Percentiles rank a stretch among this genome's conserved stretches.
These are phyloP conservation scores for Acrocephalus scirpaceus DNA, from an alignment of 2,797 vertebrate genomes.

Conservation along the genomic window DNA sequence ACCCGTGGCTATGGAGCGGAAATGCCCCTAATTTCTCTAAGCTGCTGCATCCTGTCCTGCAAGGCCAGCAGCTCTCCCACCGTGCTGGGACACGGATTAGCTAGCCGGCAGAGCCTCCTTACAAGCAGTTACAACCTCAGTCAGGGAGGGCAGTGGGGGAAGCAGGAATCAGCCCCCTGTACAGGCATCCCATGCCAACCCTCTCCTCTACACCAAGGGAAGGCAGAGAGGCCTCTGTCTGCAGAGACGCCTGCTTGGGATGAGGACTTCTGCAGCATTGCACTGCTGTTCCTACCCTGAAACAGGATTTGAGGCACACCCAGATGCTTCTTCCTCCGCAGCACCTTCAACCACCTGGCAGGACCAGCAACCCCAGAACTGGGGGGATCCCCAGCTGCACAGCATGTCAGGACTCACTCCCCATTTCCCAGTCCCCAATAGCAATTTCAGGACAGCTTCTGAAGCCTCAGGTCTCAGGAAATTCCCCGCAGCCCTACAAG, in stretches of 20 bases:
- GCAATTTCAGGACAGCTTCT: background rate
- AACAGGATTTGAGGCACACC: background rate
- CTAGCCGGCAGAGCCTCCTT: background rate
- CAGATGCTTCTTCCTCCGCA: background rate
- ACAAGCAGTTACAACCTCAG: background rate
- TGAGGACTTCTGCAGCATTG: rapidly evolving
- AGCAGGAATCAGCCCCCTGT: background rate
- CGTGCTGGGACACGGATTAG: background rate
- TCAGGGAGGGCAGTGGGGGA: rapidly evolving
- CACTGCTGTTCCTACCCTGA: background rate
- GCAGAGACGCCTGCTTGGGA: rapidly evolving
- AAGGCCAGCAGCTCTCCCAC: background rate
- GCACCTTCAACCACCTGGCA: background rate
- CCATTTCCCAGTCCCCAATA: background rate
- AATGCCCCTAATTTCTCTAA: background rate
- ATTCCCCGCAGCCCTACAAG: background rate
- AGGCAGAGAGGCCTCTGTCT: background rate
- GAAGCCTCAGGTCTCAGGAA: background rate
- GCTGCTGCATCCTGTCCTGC: background rate
- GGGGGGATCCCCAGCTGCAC: rapidly evolving
- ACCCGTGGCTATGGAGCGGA: rapidly evolving
- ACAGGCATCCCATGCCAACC: rapidly evolving
- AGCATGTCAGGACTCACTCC: background rate
- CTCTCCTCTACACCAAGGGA: background rate
- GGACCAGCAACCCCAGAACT: background rate